Conservation (phyloP, 2,797 vertebrate species). For the Cygnus olor region DNA sequence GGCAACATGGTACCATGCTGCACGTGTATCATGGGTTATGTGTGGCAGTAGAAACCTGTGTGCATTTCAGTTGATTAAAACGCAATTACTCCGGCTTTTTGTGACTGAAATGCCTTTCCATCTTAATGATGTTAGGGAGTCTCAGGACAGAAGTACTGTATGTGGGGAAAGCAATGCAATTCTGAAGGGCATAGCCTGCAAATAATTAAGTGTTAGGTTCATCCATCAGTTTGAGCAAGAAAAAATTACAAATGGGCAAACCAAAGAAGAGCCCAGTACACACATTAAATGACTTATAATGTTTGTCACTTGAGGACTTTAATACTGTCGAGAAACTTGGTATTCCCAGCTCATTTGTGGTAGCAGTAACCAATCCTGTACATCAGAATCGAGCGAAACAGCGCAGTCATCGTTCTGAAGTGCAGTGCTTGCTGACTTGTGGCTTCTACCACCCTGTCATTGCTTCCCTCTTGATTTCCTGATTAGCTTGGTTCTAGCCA, state of each 20-base stretch:
- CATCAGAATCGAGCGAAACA: background rate
- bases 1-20: background rate
- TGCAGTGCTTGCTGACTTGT: background rate
- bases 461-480: background rate
- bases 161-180: slow-evolving; percentile 9
- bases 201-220: slow-evolving; percentile 44
- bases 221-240: slow-evolving; percentile 50
- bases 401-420: background rate
- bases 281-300: background rate
- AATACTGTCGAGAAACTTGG: background rate
- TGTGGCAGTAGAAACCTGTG: background rate
- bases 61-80: slow-evolving; percentile 43
- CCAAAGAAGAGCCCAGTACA: background rate
- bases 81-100: slow-evolving; percentile 22
- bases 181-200: slow-evolving; percentile 55
- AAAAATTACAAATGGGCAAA: slow-evolving; percentile 1
- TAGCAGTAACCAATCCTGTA: background rate
- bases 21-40: background rate
- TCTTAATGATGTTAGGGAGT: slow-evolving; percentile 62
- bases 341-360: background rate
- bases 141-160: slow-evolving; percentile 47
- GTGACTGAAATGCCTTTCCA: slow-evolving; percentile 43
- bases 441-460: background rate
- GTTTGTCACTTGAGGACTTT: background rate
- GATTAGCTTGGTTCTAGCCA: background rate